A percentile compares a stretch with the other conserved stretches of the same genome.
Conservation (phyloP, 2,888 invertebrate species). For the Phania funesta region DNA sequence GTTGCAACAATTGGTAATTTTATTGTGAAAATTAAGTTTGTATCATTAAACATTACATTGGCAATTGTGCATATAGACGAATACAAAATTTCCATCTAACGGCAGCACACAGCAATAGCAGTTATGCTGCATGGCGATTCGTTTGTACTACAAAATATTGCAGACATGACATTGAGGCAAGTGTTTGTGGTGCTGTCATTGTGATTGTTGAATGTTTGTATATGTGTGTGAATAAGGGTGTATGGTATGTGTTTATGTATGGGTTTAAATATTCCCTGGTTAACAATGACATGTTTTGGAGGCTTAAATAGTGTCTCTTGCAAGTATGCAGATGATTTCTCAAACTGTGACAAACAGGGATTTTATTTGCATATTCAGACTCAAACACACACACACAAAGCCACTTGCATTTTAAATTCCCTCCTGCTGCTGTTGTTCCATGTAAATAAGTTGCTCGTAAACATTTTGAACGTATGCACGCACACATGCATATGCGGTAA, state of each 20-base stretch:
- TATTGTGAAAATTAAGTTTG: slow-evolving; percentile 66
- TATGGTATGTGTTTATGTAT: background rate
- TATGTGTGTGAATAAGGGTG: background rate
- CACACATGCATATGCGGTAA: slow-evolving; percentile 28
- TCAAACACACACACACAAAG: background rate
- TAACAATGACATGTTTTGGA: slow-evolving; percentile 50
- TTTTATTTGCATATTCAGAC: slow-evolving; percentile 29
- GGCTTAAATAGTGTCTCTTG: slow-evolving; percentile 38
- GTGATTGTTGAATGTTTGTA: background rate
- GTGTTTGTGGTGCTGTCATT: slow-evolving; percentile 15
- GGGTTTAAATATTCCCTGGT: slow-evolving; percentile 38
- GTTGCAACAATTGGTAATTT: slow-evolving; percentile 63
- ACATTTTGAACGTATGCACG: background rate
- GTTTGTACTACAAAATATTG: background rate
- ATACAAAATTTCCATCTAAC: slow-evolving; percentile 1
- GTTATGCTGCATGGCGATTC: background rate
- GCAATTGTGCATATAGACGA: slow-evolving; percentile 50
- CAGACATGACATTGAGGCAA: slow-evolving; percentile 10
- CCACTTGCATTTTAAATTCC: slow-evolving; percentile 6
- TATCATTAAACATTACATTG: slow-evolving; percentile 64
- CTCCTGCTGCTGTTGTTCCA: background rate
- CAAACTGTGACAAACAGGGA: slow-evolving; percentile 45
- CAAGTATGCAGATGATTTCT: slow-evolving; percentile 45
- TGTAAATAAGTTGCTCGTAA: background rate
- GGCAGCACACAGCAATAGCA: background rate